Percentiles rank a stretch among this genome's conserved stretches.
Conservation (phyloP, 1,140 invertebrate genomes). For the Saxidomus purpurata region DNA sequence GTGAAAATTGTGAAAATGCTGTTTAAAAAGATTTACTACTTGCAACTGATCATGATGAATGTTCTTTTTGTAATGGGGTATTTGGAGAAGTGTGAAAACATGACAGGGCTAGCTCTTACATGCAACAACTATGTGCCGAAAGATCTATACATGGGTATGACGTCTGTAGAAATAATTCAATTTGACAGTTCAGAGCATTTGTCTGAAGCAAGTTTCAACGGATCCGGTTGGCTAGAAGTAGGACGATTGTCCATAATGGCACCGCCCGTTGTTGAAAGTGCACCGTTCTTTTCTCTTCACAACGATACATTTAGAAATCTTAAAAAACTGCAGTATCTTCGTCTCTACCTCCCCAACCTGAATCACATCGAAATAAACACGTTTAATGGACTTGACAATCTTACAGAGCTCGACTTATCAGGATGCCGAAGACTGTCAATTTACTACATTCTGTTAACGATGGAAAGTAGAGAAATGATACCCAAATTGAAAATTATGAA, state of each 20-base stretch:
- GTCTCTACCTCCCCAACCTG: neutral
- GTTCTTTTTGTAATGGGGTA: too few species aligned
- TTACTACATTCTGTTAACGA: neutral
- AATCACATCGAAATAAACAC: neutral
- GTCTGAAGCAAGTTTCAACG: neutral
- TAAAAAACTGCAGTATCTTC: neutral
- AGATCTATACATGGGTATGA: too few species aligned
- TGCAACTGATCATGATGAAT: too few species aligned
- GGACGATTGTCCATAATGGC: neutral
- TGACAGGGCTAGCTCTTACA: too few species aligned
- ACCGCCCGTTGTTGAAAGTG: neutral
- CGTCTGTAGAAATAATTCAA: too few species aligned
- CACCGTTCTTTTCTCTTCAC: neutral
- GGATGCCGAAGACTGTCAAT: neutral
- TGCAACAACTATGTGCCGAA: too few species aligned
- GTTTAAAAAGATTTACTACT: too few species aligned
- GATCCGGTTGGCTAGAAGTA: neutral
- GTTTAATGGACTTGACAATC: neutral
- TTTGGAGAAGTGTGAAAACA: too few species aligned
- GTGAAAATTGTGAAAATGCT: too few species aligned
- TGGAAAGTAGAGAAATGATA: neutral
- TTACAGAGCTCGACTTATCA: neutral
- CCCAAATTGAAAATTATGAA: neutral
- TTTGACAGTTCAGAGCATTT: too few species aligned
- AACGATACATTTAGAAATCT: neutral